Evolutionary conservation across 30 jellyfish, hydroid and myxozoan genomes (phyloP).

Genomic region (Catostylus mosaicus): DNA sequence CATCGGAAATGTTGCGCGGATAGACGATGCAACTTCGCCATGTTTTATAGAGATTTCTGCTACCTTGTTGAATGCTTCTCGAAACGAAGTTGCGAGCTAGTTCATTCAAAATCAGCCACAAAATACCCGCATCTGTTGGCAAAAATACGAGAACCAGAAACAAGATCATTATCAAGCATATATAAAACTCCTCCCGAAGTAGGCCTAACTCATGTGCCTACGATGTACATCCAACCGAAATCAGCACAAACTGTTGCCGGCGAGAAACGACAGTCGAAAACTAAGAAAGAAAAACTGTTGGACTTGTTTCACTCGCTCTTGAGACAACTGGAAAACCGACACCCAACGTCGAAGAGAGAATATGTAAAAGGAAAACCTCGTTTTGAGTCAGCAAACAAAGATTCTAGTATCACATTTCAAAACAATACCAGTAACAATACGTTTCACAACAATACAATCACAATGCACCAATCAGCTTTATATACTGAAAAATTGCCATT

Average conservation of each 20-base stretch:
- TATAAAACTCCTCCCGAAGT: conserved; percentile 63
- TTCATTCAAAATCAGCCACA: conserved; percentile 26
- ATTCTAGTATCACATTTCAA: background rate
- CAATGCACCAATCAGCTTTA: no score
- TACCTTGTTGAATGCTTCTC: conserved; percentile 78
- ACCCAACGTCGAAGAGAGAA: conserved; percentile 15
- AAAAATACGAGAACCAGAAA: conserved; percentile 69
- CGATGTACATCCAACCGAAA: conserved; percentile 44
- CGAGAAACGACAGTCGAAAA: background rate
- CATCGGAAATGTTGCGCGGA: conserved; percentile 78
- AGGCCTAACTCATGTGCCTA: conserved; percentile 55
- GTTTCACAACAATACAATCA: background rate
- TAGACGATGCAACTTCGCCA: conserved; percentile 80
- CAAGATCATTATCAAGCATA: conserved; percentile 42
- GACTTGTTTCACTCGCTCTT: conserved; percentile 49
- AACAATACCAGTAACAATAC: background rate
- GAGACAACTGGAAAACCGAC: conserved; percentile 2
- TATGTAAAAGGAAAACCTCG: conserved; percentile 3
- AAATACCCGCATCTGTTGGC: conserved; percentile 77
- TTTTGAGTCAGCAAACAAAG: conserved; percentile 8
- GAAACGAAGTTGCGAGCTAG: conserved; percentile 65
- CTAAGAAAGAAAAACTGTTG: conserved; percentile 10
- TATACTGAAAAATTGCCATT: no score
- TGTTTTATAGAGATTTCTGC: conserved; percentile 82
- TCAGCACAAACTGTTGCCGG: conserved; percentile 17